Base-by-base conservation (phyloP, 1,140 invertebrate species). In the Acromyrmex echinatior region DNA sequence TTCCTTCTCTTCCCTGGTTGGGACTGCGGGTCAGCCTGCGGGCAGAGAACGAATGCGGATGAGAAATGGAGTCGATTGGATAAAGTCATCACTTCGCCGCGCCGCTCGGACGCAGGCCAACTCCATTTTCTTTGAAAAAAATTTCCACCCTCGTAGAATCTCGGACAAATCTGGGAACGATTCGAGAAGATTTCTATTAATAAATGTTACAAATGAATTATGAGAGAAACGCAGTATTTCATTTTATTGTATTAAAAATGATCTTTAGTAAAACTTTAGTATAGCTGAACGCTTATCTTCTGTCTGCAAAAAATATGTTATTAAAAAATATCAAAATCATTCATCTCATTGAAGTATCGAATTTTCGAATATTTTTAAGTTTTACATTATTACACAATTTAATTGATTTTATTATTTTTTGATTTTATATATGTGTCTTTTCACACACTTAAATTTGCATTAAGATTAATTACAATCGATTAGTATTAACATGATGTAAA, bases 21-120 rank as follows among this genome's bases (percentile, higher is more conserved):
- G 86, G 84, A 87, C 86, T 86, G 85, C 91, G 91, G 93, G 88
- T 93, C 94, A 87, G 92, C 94, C 94, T 92, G 94, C 92, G 90
- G 92, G 89, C 68, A 88, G 87, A 91, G 88, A 89, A 94, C 93
- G 93, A 94, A 95, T 91, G 92, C 92, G 92, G 91, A 95, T 94
- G 94, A 94, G 93, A 94, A 95, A 94, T 95, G 92, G 92, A 91
- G 86, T 91, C 90, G 94, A 95, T 95, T 95, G 95, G 95, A 95
- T 95, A 95, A 92, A 95, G 95, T 93, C 95, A 94, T 95, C 95
- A 95, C 91, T 86, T 87, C 58, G 80, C 60, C 70, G 78, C 58
- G 35, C 66, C 58, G 51, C 60, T 73, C 63, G 51, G 51, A 60
- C 39, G n/a, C 31, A 60, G 73, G 49, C 86, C 89, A 53, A 90